Evolutionary conservation across 2,113 vertebrate genomes (phyloP).

Genomic region (Archilochus colubris): DNA sequence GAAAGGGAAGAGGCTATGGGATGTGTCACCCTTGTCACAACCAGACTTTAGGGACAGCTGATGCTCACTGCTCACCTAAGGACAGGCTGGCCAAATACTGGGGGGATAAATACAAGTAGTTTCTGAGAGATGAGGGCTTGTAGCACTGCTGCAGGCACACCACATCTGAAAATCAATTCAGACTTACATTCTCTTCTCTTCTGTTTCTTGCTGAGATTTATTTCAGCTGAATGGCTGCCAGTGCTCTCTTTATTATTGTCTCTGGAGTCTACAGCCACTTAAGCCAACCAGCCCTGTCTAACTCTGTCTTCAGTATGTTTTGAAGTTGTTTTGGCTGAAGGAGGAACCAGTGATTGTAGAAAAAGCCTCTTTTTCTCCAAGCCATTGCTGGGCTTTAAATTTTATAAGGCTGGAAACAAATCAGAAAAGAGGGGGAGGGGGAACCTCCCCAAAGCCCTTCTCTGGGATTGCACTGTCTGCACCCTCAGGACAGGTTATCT

Average conservation of each 20-base stretch:
- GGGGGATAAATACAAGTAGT: not conserved
- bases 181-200: not conserved
- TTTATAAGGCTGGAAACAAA: not conserved
- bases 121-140: not conserved
- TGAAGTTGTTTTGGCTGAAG: slow-evolving; percentile 41
- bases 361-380: not conserved
- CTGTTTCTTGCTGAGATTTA: not conserved
- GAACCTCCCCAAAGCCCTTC: not conserved
- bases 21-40: rapidly evolving
- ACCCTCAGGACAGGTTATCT: not conserved
- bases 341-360: not conserved
- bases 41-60: not conserved
- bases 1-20: not conserved
- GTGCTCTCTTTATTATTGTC: not conserved
- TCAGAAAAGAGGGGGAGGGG: not conserved
- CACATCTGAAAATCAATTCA: not conserved
- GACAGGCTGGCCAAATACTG: not conserved
- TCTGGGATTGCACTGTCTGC: not conserved
- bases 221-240: slow-evolving; percentile 42
- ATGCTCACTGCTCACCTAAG: not conserved
- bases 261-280: not conserved
- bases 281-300: not conserved
- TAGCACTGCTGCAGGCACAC: not conserved
- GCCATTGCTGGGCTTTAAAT: not conserved
- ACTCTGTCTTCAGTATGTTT: not conserved